phyloP scores from a whole-genome alignment of 2,888 invertebrate genomes.

The Chorisops tibialis region DNA sequence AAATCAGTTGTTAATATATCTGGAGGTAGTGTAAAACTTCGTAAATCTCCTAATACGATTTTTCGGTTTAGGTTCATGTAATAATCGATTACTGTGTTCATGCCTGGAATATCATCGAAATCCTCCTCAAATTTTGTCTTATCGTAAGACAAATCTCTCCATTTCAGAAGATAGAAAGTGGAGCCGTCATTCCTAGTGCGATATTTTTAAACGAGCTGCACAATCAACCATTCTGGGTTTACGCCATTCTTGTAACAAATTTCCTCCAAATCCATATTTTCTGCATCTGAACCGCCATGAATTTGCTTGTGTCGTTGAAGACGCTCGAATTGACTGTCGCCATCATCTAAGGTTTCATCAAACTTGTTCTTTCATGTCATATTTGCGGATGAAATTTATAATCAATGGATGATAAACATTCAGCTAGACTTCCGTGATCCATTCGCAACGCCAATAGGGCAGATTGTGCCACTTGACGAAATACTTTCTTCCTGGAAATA shows the following conservation, averaged over 20 bases:
- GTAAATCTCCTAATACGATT: too few species aligned
- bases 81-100: constrained; percentile 83
- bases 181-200: constrained; percentile 79
- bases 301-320: constrained; percentile 60
- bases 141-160: constrained; percentile 96
- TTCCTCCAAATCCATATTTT: constrained; percentile 63
- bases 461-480: constrained; percentile 97
- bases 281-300: constrained; percentile 58
- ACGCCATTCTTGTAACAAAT: constrained; percentile 83
- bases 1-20: too few species aligned
- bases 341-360: constrained; percentile 82
- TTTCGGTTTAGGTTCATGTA: constrained; percentile 91
- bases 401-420: too few species aligned
- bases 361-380: too few species aligned
- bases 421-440: too few species aligned
- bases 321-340: constrained; percentile 68
- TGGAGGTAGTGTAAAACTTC: too few species aligned
- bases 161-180: constrained; percentile 89
- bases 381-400: too few species aligned
- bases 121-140: constrained; percentile 98
- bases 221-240: constrained; percentile 96
- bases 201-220: constrained; percentile 95
- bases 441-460: too few species aligned
- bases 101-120: constrained; percentile 79
- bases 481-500: constrained; percentile 73